Conservation (phyloP, 2,113 vertebrate genomes). For the Gambusia affinis region DNA sequence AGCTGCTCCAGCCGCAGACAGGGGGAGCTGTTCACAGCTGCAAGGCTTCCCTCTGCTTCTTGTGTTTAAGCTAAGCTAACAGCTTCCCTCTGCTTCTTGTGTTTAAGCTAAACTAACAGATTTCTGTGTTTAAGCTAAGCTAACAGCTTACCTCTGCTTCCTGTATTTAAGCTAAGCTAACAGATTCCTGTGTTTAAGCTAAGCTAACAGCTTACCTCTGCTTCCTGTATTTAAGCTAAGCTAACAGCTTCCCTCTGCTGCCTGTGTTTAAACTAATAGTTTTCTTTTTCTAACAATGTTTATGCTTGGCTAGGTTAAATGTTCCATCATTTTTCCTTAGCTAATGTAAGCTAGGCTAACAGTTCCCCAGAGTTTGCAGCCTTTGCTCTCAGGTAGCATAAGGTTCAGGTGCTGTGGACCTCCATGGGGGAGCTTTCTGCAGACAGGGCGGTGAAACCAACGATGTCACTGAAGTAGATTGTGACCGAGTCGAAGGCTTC, state of each 20-base stretch:
- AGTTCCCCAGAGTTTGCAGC: not conserved
- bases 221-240: not conserved
- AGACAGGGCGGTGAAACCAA: slow-evolving; percentile 91
- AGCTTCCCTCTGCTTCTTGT: too few relatives aligned
- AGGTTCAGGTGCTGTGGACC: slow-evolving; percentile 58
- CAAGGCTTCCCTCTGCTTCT: too few relatives aligned
- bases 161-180: too few relatives aligned
- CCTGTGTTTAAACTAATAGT: not conserved
- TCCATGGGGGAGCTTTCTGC: slow-evolving; percentile 95
- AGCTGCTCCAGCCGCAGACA: too few relatives aligned
- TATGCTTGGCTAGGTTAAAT: too few relatives aligned
- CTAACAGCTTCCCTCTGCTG: not conserved
- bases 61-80: not conserved
- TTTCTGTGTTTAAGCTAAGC: too few relatives aligned
- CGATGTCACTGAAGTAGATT: slow-evolving; percentile 98
- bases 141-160: too few relatives aligned
- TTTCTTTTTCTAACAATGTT: too few relatives aligned
- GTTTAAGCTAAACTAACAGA: too few relatives aligned
- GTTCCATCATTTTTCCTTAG: not conserved
- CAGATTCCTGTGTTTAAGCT: too few relatives aligned
- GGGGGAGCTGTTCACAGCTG: too few relatives aligned
- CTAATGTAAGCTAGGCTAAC: not conserved
- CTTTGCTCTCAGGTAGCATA: not conserved
- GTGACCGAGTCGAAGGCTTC: slow-evolving; percentile 96
- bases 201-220: not conserved